Evolutionary conservation across 2,797 vertebrate species (phyloP), one percentile per base, ranked within the genome.

Genomic region (Danio jaintianensis): DNA sequence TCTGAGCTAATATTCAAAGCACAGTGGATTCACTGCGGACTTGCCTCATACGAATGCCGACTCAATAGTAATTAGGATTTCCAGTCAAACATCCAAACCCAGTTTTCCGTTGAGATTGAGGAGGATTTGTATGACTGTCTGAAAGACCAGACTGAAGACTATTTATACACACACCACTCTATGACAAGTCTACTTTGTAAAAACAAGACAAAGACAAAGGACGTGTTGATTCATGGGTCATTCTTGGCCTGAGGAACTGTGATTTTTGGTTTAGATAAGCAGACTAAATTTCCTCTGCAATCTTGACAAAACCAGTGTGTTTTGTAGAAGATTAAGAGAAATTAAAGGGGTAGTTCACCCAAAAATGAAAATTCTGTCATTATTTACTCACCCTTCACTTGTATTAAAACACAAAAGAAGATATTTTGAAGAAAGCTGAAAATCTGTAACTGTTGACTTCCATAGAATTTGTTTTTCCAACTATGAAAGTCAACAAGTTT

Each of bases 241-340:
- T 18, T 66, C 45, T 29, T 48, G 6, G 52, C 72, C 59, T 48
- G 22, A 58, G 22, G 78, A 56, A 63, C 22, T 79, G 8, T 42
- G 59, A 71, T 83, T 72, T 58, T 50, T 48, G 16, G 56, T 45
- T 55, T 36, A 66, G 72, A 81, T 82, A 83, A 72, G 75, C 68
- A 59, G 52, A 38, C 42, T 8, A 12, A 78, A 73, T 58, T 80
- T 85, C 77, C 79, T 67, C 18, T 52, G n/a, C 29, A 78, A 83
- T 79, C 50, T 80, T 47, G 48, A 55, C 2, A 1, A 13, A 68
- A 42, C 6, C 59, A 42, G 22, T 50, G n/a, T 59, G 22, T 68
- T 59, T 58, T 9, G 6, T 5, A 15, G 29, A 67, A 40, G 15
- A 15, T 55, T 48, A 70, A 45, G 13, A 63, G 16, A 62, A 13